Conservation (phyloP, 2,888 invertebrate species). For the Thecophora atra region DNA sequence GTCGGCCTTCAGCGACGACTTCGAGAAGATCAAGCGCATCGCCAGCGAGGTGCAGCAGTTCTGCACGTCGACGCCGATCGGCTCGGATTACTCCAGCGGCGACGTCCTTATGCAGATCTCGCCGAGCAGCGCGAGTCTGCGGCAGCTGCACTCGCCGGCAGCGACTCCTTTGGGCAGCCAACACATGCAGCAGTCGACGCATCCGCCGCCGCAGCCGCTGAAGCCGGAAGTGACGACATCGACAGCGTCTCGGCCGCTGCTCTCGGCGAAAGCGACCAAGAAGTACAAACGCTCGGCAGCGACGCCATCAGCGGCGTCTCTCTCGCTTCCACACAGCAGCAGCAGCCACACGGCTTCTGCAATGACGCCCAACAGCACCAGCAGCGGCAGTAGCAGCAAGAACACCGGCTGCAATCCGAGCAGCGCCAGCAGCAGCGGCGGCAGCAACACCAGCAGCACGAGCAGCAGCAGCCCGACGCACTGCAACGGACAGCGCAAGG, state of each 20-base stretch:
- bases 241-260: conserved; percentile 55
- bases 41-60: conserved; percentile 82
- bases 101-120: conserved; percentile 64
- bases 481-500: conserved; percentile 75
- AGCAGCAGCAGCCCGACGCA: conserved; percentile 58
- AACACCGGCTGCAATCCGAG: conserved; percentile 52
- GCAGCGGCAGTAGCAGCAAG: conserved; percentile 46
- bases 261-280: conserved; percentile 71
- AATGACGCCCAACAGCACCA: conserved; percentile 60
- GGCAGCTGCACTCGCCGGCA: conserved; percentile 58
- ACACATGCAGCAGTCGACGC: conserved; percentile 36
- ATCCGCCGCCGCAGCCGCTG: conserved; percentile 66
- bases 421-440: conserved; percentile 52
- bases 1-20: conserved; percentile 75
- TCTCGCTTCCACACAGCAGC: conserved; percentile 63
- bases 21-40: conserved; percentile 84
- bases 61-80: conserved; percentile 67
- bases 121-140: conserved; percentile 58
- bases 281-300: conserved; percentile 75
- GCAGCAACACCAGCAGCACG: conserved; percentile 57
- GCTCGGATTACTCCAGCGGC: conserved; percentile 59
- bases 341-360: conserved; percentile 66
- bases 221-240: conserved; percentile 72
- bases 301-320: conserved; percentile 59
- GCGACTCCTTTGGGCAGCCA: conserved; percentile 42